Base-by-base conservation (phyloP, 2,888 invertebrate genomes). In the Hylaea fasciaria region DNA sequence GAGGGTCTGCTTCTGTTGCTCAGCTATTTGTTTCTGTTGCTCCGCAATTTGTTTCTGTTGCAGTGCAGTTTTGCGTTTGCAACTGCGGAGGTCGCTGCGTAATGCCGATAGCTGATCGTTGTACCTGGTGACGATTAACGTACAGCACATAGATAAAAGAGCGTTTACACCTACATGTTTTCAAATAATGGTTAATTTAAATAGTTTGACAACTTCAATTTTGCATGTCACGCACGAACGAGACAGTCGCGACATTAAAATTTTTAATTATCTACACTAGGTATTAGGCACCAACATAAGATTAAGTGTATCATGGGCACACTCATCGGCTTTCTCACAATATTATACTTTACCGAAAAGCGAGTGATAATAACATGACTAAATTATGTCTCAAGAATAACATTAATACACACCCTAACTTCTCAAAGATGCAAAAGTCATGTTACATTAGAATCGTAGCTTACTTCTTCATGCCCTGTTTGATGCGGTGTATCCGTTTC, bases 31-130 rank as follows among this genome's bases (percentile, higher is more conserved):
- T 76, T 95, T 95, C 79, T 95, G 95, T 75, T 95, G 95, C 71
- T 96, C 96, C 0, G 95, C 93, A 46, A 97, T 95, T 81, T 96
- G 97, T 76, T 97, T 97, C 77, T 97, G 96, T 80, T 97, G 97
- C 58, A 97, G 95, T 0, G 95, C 95, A 8, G 97, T 95, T 87
- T 97, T 97, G 57, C 96, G 94, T 80, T 96, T 97, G 82, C 96
- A 97, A 63, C 94, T 94, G 71, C 96, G 94, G 54, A 97, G 85
- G 78, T 97, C 97, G 76, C 95, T 95, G 58, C 96, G 94, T 81
- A 97, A 89, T 53, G 96, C 93, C 12, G 96, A 95, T 72, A 97
- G 85, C 79, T 97, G 97, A 80, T 95, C 96, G 78, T 96, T 97
- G 88, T 97, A 97, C 82, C 95, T 95, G 40, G 9, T 40, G 76